Percentiles rank a stretch among this genome's conserved stretches.
Conservation (phyloP, 2,797 vertebrate genomes). For the Protosalanx chinensis region DNA sequence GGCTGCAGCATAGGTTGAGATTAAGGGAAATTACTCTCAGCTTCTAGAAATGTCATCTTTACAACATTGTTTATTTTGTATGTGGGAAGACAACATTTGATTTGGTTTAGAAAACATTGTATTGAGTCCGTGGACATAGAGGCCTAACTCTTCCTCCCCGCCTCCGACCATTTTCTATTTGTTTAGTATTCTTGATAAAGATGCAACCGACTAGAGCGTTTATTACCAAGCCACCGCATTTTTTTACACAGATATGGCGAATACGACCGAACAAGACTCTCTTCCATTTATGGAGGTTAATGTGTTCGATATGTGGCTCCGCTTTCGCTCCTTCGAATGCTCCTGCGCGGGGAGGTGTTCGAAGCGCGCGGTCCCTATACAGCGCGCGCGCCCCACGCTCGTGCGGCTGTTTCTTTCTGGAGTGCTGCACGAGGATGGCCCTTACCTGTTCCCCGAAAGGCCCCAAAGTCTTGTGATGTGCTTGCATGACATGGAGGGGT, state of each 20-base stretch:
- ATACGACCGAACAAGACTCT: not conserved
- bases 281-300: not conserved
- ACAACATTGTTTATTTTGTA: not conserved
- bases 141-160: conserved; percentile 56
- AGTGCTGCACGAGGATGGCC: conserved; percentile 82
- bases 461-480: conserved; percentile 82
- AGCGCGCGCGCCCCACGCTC: conserved; percentile 43
- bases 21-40: not conserved
- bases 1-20: not conserved
- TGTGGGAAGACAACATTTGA: not conserved
- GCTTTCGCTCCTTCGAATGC: conserved; percentile 58
- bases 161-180: conserved; percentile 66
- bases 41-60: not conserved
- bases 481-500: conserved; percentile 83
- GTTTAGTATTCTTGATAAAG: conserved; percentile 9
- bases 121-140: conserved; percentile 63
- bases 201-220: conserved; percentile 3
- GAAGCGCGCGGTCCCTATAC: conserved; percentile 31
- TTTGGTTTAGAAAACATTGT: conserved; percentile 38
- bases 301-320: conserved; percentile 14
- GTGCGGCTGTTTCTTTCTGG: conserved; percentile 77
- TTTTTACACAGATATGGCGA: not conserved
- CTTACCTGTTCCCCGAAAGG: conserved; percentile 75
- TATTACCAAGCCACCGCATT: not conserved
- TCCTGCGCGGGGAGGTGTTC: conserved; percentile 24